Base-by-base conservation (phyloP, 1,140 invertebrate genomes). In the Calephelis nemesis region DNA sequence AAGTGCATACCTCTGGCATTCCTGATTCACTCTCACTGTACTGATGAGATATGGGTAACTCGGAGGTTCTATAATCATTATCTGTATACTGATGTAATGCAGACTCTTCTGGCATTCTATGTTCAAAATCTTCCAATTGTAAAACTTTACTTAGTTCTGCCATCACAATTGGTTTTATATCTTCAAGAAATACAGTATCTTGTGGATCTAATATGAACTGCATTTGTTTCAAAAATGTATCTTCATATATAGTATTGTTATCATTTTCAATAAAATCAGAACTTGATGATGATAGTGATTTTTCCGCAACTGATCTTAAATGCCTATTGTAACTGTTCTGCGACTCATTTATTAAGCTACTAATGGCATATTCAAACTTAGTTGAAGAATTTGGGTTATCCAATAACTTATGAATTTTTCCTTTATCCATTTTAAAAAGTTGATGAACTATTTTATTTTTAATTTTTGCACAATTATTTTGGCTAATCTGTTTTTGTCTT, bases 181-280 rank as follows among this genome's bases (percentile, higher is more conserved):
- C 88, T 78, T 90, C 87, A 62, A 91, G 76, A 19, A 90, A 72
- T 42, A 91, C 70, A 60, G 88, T 90, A 62, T 90, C 89, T 67
- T 90, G 87, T n/a, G 89, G 88, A 69, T 91, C 88, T 54, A 91
- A 70, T 19, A 91, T 81, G 72, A 84, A 84, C 65, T 91, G 89
- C 89, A 91, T 91, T 74, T 91, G 89, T 81, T 88, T 90, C 76
- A 91, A 81, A 70, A 91, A 91, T 65, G 88, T 91, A 68, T 91
- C 89, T 73, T 91, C 88, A 83, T 90, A 91, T 64, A 90, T 87
- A 30, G 89, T 91, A 62, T 90, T 89, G 71, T 82, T 85, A 19
- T 90, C 84, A 78, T 88, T 77, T 74, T 87, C 77, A 54, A 89
- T 86, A 69, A 88, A 88, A 39, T 90, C 85, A 54, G 73, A 73